Conservation (phyloP, 2,888 invertebrate genomes). For the Drosophila pullipes region DNA sequence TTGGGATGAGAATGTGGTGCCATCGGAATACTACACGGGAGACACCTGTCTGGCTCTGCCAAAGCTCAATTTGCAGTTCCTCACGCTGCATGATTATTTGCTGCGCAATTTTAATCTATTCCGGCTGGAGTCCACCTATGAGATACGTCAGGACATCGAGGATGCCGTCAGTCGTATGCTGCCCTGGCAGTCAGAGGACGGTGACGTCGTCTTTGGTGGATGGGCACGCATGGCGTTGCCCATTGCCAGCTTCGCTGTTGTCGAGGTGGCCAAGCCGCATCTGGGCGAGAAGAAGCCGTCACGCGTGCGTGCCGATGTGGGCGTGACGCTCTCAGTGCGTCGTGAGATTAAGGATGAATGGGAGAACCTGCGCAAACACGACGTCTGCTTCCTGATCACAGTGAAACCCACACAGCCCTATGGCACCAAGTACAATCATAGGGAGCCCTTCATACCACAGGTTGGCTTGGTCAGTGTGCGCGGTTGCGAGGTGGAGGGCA, state of each 20-base stretch:
- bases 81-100: slow-evolving; percentile 99
- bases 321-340: slow-evolving; percentile 95
- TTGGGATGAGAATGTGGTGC: slow-evolving; percentile 99
- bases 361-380: slow-evolving; percentile 98
- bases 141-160: slow-evolving; percentile 99
- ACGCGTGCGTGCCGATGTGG: slow-evolving; percentile 97
- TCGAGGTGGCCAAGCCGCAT: slow-evolving; percentile 96
- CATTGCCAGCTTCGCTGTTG: slow-evolving; percentile 95
- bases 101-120: slow-evolving; percentile 99
- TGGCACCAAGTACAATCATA: slow-evolving; percentile 93
- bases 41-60: slow-evolving; percentile 98
- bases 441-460: slow-evolving; percentile 95
- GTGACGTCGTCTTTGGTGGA: slow-evolving; percentile 95
- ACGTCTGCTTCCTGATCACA: slow-evolving; percentile 98
- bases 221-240: slow-evolving; percentile 99
- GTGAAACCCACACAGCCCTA: slow-evolving; percentile 94
- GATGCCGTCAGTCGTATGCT: slow-evolving; percentile 97
- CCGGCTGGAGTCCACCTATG: slow-evolving; percentile 96
- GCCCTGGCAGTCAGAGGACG: slow-evolving; percentile 97
- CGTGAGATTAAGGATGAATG: slow-evolving; percentile 97
- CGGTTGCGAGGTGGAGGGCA: slow-evolving; percentile 99
- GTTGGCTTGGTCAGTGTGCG: slow-evolving; percentile 96
- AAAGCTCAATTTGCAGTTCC: slow-evolving; percentile 98
- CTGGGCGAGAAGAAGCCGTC: slow-evolving; percentile 98
- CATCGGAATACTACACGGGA: slow-evolving; percentile 98